Evolutionary conservation across 2,888 invertebrate species (phyloP), one percentile per base, ranked within the genome.

Genomic region (Drepanosiphum platanoidis): DNA sequence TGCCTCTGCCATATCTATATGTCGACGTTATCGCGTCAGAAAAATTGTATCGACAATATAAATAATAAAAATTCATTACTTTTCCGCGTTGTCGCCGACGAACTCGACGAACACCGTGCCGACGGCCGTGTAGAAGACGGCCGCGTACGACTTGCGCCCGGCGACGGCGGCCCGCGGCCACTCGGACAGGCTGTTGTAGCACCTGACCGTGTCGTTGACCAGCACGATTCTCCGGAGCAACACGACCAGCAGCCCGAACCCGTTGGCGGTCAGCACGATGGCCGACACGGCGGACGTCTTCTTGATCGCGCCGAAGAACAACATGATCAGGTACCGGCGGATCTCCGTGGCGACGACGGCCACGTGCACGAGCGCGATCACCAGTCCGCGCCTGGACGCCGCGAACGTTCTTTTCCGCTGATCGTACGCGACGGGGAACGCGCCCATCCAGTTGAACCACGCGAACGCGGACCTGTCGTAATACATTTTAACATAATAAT

Each of bases 401-500:
- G 39, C 3, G n/a, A 84, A 84, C n/a, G 3, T 13, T 3, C 9
- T 15, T 22, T 22, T 52, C 5, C 39, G 22, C 11, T 0, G 68
- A 30, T 84, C 32, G 52, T 84, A 84, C 11, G 13, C 36, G 30
- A 84, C 22, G 27, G 84, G 84, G 58, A 84, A 84, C 30, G 68
- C 36, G 13, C 84, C 84, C 18, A 77, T 15, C 68, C 75, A 58
- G 22, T 77, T 77, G 9, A 64, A 66, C 4, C 42, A 5, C 18
- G 22, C 18, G 13, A 83, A 83, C 42, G 27, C 34, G 3, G 32
- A 36, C 27, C 83, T 83, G n/a, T 13, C 27, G 34, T 22, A 8
- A 36, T n/a, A n/a, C n/a, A n/a, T n/a, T n/a, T n/a, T n/a, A n/a
- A n/a, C n/a, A n/a, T n/a, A n/a, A n/a, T n/a, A n/a, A n/a, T n/a